Evolutionary conservation across 2,888 invertebrate species (phyloP), one percentile per base, ranked within the genome.

Genomic region (Netelia inedita): DNA sequence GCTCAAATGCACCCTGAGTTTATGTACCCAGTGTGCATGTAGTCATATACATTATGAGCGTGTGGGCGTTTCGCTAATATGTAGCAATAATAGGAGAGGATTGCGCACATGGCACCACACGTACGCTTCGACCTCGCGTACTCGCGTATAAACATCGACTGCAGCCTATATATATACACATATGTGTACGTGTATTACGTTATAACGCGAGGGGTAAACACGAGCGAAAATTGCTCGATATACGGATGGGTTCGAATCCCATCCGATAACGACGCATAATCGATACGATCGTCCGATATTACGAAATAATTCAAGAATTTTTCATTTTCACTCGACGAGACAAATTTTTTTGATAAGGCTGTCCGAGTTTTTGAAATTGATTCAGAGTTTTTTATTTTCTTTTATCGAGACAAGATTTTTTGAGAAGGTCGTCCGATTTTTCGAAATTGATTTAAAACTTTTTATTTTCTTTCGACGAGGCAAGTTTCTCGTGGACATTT

Each of bases 51-150:
- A 61, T 55, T 66, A 43, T 65, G 11, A 53, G 50, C 16, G 28
- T 50, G 74, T 21, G 50, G 65, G 21, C 53, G 53, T 53, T n/a
- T 50, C 23, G 50, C 53, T 65, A 65, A 53, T 63, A 74, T 53
- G 63, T 28, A 19, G 72, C 41, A 73, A 73, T 79, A 72, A 79
- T 73, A 57, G 66, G 66, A 46, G 21, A 50, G 71, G 55, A 71
- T 71, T 71, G 71, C 55, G 53, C 55, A 55, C 55, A 71, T 57
- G 11, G 11, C 16, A 35, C 28, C 9, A 57, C 55, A 35, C 16
- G 19, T 28, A 53, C 68, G n/a, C 11, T 50, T 69, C 68, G 23
- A 69, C 5, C 66, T 46, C 66, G 46, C 5, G 35, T 50, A 14
- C 50, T 11, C 11, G 50, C 50, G n/a, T 50, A n/a, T 50, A 14